These are phyloP conservation scores for Drosophila prosaltans DNA, from an alignment of 1,140 invertebrate genomes.

Conservation along the genomic window DNA sequence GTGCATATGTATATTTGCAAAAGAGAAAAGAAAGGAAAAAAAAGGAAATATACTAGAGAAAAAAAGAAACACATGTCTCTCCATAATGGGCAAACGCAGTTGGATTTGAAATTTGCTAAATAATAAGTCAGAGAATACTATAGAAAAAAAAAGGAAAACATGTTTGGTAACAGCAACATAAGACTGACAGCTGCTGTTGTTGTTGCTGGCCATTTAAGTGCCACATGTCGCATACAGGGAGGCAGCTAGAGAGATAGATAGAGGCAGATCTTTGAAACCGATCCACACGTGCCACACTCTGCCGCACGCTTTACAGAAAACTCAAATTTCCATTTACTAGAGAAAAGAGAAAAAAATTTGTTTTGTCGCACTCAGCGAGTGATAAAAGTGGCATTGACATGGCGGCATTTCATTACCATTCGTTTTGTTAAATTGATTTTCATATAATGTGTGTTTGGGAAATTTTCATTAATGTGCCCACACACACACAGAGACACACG, in stretches of 20 bases:
- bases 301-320: conserved; percentile 27
- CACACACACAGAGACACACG: conserved; percentile 34
- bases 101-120: conserved; percentile 51
- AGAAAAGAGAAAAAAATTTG: background rate
- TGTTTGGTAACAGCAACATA: conserved; percentile 60
- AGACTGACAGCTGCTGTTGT: conserved; percentile 63
- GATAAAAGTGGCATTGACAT: conserved; percentile 60
- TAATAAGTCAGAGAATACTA: conserved; percentile 45
- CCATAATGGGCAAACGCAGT: conserved; percentile 36
- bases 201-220: conserved; percentile 64
- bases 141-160: conserved; percentile 42
- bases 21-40: background rate
- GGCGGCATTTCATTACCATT: conserved; percentile 38
- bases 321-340: conserved; percentile 62
- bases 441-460: conserved; percentile 40
- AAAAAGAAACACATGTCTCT: conserved; percentile 12
- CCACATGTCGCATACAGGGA: conserved; percentile 53
- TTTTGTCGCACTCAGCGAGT: conserved; percentile 42
- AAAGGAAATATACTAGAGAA: conserved; percentile 35
- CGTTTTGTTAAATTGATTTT: conserved; percentile 69
- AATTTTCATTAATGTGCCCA: conserved; percentile 60
- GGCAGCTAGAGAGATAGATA: conserved; percentile 26
- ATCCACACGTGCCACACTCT: conserved; percentile 45
- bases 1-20: conserved; percentile 12
- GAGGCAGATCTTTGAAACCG: conserved; percentile 48